Evolutionary conservation across 2,113 vertebrate genomes (phyloP), one percentile per base, ranked within the genome.

Genomic region (Guaruba guarouba): DNA sequence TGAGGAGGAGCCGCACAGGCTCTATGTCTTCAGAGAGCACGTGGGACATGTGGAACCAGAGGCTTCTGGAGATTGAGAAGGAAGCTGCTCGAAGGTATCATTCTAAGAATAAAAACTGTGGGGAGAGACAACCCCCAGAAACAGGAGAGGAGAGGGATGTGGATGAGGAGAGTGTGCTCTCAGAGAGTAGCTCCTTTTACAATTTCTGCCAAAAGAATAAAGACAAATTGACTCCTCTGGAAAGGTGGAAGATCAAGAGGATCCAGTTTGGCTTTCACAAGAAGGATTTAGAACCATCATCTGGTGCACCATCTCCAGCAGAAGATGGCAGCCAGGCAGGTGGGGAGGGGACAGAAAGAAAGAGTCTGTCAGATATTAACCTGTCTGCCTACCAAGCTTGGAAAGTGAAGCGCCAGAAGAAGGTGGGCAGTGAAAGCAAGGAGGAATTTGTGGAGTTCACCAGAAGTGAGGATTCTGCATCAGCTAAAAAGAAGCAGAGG

Each of bases 181-280:
- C 99, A 0, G 99, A 99, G 86, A 97, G 97, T 74, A 98, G 98
- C 87, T 99, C 99, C 55, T 98, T 99, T 97, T 99, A 98, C 86
- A 98, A 99, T 95, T 99, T 99, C 93, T 99, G 99, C 96, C 98
- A 98, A 93, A 99, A 98, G 85, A 99, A 99, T 95, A 99, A 98
- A 96, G 98, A 99, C 55, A 99, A 98, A 41, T 96, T 99, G 96
- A 99, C 98, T 2, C 97, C 99, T 39, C 89, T 99, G 85, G 99
- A 99, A 91, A 98, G 99, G 43, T 99, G 99, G 99, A 98, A 98
- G 61, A 43, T 99, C 82, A 99, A 99, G 93, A 98, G 99, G 83
- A 98, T 99, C 95, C 99, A 99, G 67, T 99, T 99, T 69, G 99
- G 99, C 14, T 99, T 99, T 98, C 99, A 99, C 96, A 99, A 98